These are phyloP conservation scores for Anguilla pacifica DNA, from an alignment of 2,797 vertebrate species.

Conservation along the genomic window DNA sequence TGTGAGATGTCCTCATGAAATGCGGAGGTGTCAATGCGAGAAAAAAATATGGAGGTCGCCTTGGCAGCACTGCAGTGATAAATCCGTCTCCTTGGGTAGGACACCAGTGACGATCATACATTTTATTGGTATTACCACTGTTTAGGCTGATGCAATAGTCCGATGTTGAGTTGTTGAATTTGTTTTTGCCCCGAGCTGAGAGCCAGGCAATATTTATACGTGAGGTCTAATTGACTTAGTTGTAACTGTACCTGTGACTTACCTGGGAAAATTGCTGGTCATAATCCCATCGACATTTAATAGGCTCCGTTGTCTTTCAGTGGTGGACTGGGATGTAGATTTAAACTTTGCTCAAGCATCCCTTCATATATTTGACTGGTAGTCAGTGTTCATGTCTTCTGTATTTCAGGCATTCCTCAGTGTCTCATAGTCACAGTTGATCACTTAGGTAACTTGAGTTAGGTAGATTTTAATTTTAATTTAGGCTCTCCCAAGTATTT, in stretches of 20 bases:
- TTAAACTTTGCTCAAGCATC: neutral
- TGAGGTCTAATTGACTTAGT: neutral
- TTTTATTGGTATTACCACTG: slow-evolving; percentile 19
- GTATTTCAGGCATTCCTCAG: neutral
- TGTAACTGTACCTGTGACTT: neutral
- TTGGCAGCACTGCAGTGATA: neutral
- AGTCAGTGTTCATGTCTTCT: slow-evolving; percentile 4
- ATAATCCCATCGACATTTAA: neutral
- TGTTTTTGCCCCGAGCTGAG: neutral
- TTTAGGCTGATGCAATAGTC: neutral
- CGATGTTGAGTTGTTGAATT: neutral
- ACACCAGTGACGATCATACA: neutral
- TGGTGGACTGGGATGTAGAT: neutral
- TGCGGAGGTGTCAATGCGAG: neutral
- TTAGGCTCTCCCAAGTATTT: neutral
- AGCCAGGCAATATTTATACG: neutral
- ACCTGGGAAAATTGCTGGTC: slow-evolving; percentile 7
- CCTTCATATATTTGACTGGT: neutral
- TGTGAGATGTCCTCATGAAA: neutral
- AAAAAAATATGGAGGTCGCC: neutral
- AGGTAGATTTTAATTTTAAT: neutral
- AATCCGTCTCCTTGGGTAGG: slow-evolving; percentile 10
- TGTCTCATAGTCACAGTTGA: neutral
- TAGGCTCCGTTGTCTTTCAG: neutral
- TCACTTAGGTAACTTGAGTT: neutral